Conservation (phyloP, 37 sponge, comb jelly and placozoan genomes). For the Diacarnus erythraeanus region DNA sequence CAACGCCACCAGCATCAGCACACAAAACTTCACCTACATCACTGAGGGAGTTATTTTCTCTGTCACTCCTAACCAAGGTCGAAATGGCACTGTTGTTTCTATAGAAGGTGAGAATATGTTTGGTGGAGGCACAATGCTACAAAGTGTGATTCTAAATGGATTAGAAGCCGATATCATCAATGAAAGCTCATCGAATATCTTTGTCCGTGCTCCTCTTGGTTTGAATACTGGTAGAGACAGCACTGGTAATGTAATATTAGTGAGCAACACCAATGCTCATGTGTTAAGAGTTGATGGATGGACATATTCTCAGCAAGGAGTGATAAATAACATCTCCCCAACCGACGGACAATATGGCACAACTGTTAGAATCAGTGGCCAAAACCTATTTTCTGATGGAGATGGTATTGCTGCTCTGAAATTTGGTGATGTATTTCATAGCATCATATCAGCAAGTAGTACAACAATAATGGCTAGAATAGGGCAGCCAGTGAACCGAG, state of each 20-base stretch:
- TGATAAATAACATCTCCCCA: constrained; percentile 26
- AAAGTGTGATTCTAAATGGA: constrained; percentile 40
- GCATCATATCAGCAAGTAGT: constrained; percentile 1
- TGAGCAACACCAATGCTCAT: constrained; percentile 55
- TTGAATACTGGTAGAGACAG: neutral
- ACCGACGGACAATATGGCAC: constrained; percentile 63
- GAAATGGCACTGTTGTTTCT: constrained; percentile 46
- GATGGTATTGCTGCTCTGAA: neutral
- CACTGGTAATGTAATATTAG: constrained; percentile 58
- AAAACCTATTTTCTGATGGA: constrained; percentile 43
- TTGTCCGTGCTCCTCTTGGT: neutral
- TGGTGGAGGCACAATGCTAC: constrained; percentile 49
- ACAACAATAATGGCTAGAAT: constrained; percentile 22
- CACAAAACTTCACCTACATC: constrained; percentile 52
- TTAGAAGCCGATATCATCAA: constrained; percentile 15
- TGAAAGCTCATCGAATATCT: constrained; percentile 1
- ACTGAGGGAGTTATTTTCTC: constrained; percentile 51
- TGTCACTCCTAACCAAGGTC: constrained; percentile 62
- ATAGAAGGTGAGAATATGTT: constrained; percentile 53
- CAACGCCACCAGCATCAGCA: constrained; percentile 27
- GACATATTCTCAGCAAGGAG: constrained; percentile 44
- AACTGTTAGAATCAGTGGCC: constrained; percentile 39
- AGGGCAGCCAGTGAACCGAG: constrained; percentile 11
- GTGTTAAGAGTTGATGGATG: constrained; percentile 48
- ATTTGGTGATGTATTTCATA: neutral